phyloP scores from a whole-genome alignment of 37 sponge, comb jelly and placozoan genomes.

The Aphrocallistes beatrix region DNA sequence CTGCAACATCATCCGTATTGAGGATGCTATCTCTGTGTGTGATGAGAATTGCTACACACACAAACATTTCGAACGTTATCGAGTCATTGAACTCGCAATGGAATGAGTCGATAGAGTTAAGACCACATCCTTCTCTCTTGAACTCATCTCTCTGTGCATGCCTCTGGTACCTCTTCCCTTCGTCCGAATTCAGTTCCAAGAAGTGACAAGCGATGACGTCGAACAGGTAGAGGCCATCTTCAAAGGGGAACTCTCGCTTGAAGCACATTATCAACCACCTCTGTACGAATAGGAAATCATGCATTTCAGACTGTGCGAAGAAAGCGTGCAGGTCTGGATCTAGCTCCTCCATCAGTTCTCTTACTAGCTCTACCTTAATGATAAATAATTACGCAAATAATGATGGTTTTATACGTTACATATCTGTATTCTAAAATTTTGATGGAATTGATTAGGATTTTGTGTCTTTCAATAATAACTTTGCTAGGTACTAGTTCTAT shows the following conservation, averaged over 20 bases:
- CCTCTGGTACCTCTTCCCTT: constrained; percentile 25
- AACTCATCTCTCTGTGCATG: background rate
- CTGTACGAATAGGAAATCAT: constrained; percentile 73
- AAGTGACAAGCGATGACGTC: constrained; percentile 62
- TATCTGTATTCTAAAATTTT: no score
- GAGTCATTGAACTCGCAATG: constrained; percentile 35
- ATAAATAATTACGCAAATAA: background rate
- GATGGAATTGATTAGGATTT: no score
- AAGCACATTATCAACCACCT: constrained; percentile 78
- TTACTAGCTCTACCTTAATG: constrained; percentile 37
- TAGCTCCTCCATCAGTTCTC: constrained; percentile 47
- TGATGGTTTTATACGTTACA: background rate
- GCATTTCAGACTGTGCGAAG: constrained; percentile 45
- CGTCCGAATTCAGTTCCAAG: constrained; percentile 60
- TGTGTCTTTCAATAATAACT: no score
- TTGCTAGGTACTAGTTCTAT: background rate
- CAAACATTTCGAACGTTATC: constrained; percentile 74
- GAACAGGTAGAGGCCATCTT: constrained; percentile 66
- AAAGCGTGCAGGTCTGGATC: constrained; percentile 44
- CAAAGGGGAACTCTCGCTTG: constrained; percentile 67
- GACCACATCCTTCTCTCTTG: background rate
- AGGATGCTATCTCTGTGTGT: constrained; percentile 34
- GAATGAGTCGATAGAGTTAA: background rate
- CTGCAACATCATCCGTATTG: constrained; percentile 32
- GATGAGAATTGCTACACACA: constrained; percentile 64